Evolutionary conservation across 2,113 vertebrate genomes (phyloP).

Genomic region (Myiozetetes cayanensis): DNA sequence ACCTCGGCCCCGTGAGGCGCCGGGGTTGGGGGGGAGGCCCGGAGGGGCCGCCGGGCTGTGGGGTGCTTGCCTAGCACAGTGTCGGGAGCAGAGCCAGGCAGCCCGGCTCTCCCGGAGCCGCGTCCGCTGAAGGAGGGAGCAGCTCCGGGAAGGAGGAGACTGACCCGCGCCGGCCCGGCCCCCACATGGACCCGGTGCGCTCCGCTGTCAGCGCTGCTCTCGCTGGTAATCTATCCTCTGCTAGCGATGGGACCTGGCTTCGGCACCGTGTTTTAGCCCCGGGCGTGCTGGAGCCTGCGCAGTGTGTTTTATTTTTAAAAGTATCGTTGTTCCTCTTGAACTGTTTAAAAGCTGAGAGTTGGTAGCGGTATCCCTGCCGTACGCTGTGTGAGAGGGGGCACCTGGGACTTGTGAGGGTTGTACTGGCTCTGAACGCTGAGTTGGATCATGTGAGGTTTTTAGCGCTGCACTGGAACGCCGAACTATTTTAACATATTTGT

Average conservation of each 20-base stretch:
- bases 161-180: neutral
- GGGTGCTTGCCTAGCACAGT: neutral
- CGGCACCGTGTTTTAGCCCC: neutral
- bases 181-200: rapidly evolving
- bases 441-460: neutral
- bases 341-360: neutral
- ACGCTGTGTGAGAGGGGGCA: rapidly evolving
- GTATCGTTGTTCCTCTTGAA: neutral
- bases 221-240: neutral
- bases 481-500: neutral
- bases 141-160: neutral
- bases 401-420: rapidly evolving
- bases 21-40: neutral
- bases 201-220: neutral
- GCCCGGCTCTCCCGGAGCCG: neutral
- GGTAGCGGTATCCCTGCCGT: neutral
- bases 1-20: neutral
- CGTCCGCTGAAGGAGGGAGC: neutral
- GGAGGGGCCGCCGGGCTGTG: neutral
- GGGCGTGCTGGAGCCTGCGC: slow-evolving; percentile 2
- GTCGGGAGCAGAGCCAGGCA: neutral
- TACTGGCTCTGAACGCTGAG: rapidly evolving
- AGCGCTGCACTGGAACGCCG: neutral
- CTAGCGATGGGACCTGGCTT: neutral
- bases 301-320: neutral